These are phyloP conservation scores for Endotricha flammealis DNA, from an alignment of 2,888 invertebrate genomes.

Conservation along the genomic window DNA sequence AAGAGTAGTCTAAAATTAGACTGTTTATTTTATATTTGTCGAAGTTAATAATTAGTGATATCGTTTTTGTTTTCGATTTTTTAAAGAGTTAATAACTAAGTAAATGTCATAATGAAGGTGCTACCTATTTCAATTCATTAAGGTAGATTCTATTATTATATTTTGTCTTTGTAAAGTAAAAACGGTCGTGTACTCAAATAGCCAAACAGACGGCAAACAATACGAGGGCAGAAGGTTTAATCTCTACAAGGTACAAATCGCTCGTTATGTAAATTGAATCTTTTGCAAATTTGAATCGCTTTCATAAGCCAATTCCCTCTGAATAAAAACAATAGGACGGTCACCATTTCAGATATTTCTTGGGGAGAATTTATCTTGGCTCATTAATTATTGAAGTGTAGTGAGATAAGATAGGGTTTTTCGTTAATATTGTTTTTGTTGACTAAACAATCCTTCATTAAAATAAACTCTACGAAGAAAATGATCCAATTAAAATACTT, in stretches of 20 bases:
- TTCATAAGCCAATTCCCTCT: slow-evolving; percentile 68
- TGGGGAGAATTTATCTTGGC: slow-evolving; percentile 40
- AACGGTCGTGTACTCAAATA: slow-evolving; percentile 31
- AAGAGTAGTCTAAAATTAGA: no score
- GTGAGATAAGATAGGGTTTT: slow-evolving; percentile 23
- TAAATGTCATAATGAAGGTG: no score
- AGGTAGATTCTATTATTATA: no score
- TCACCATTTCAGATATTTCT: slow-evolving; percentile 48
- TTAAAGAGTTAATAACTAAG: no score
- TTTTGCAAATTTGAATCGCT: slow-evolving; percentile 71
- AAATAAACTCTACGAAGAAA: no score
- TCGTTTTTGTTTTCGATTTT: no score
- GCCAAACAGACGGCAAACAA: slow-evolving; percentile 39
- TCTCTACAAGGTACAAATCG: slow-evolving; percentile 70
- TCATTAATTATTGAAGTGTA: slow-evolving; percentile 42
- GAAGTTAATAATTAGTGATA: no score
- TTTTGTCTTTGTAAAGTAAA: slow-evolving; percentile 26
- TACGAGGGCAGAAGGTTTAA: slow-evolving; percentile 51
- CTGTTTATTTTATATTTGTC: no score
- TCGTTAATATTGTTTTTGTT: slow-evolving; percentile 9
- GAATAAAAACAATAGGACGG: slow-evolving; percentile 67
- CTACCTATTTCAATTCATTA: no score
- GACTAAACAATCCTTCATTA: no score
- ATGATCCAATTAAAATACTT: no score
- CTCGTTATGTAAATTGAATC: slow-evolving; percentile 75